Percentiles rank a stretch among this genome's conserved stretches.
Conservation (phyloP, 2,113 vertebrate species). For the Mirounga angustirostris region DNA sequence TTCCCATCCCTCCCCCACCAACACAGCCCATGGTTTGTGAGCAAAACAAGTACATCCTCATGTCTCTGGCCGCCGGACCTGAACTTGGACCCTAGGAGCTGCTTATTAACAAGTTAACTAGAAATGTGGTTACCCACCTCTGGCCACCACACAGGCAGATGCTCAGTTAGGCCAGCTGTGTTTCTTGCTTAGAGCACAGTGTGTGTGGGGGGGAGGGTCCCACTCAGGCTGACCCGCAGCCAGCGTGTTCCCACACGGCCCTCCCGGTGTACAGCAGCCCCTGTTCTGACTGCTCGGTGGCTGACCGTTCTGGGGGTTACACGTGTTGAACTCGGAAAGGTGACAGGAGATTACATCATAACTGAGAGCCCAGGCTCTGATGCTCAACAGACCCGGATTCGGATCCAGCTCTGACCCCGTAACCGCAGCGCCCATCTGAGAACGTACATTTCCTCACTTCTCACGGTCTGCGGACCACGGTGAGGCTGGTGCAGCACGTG, state of each 20-base stretch:
- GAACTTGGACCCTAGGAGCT: background rate
- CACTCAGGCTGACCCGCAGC: background rate
- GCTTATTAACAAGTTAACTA: background rate
- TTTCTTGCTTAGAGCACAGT: background rate
- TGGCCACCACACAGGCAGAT: background rate
- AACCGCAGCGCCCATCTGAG: background rate
- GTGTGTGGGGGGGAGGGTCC: background rate
- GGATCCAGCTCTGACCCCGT: background rate
- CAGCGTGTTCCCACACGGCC: background rate
- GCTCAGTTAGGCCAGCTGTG: background rate
- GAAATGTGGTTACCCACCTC: background rate
- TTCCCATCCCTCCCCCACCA: background rate
- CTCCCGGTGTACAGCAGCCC: rapidly evolving
- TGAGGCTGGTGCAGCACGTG: background rate
- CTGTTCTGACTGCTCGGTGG: background rate
- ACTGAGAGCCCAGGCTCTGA: background rate
- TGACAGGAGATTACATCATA: background rate
- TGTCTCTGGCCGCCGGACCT: background rate
- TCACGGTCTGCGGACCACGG: rapidly evolving
- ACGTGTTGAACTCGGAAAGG: background rate
- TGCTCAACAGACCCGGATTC: background rate
- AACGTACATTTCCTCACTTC: background rate
- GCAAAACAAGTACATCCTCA: background rate
- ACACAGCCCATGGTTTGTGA: background rate
- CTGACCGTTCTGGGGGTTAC: background rate